Evolutionary conservation across 2,888 invertebrate genomes (phyloP).

Genomic region (Drosophila putrida): DNA sequence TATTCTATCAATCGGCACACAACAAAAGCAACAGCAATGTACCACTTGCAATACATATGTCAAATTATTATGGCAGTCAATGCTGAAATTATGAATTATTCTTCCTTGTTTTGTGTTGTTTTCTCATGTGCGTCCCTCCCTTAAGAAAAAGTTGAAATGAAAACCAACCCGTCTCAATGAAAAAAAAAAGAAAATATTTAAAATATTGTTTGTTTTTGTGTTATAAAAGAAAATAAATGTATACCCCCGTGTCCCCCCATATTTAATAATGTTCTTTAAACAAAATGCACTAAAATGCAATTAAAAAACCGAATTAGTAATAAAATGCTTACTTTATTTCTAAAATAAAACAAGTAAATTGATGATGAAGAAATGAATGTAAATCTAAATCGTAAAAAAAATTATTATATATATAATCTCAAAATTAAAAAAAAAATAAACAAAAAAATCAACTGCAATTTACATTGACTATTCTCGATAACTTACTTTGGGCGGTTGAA

Average conservation of each 20-base stretch:
- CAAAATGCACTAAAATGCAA: conserved; percentile 74
- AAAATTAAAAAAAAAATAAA: conserved; percentile 63
- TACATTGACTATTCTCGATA: conserved; percentile 23
- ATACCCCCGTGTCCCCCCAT: conserved; percentile 52
- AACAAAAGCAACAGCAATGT: conserved; percentile 10
- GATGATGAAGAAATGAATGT: conserved; percentile 76
- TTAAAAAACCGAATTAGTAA: conserved; percentile 72
- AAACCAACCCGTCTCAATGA: conserved; percentile 45
- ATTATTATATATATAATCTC: conserved; percentile 72
- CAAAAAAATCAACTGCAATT: conserved; percentile 57
- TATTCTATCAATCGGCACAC: conserved; percentile 48
- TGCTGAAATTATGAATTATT: conserved; percentile 48
- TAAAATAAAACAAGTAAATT: conserved; percentile 80
- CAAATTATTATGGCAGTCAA: conserved; percentile 55
- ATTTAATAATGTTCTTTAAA: conserved; percentile 75
- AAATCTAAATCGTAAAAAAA: conserved; percentile 77
- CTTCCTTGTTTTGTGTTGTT: conserved; percentile 66
- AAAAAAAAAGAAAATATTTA: conserved; percentile 59
- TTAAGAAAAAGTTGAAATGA: conserved; percentile 13
- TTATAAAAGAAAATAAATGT: conserved; percentile 64
- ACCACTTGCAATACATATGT: conserved; percentile 52
- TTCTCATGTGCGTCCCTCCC: conserved; percentile 36
- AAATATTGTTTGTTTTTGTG: conserved; percentile 79
- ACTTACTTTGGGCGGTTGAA: background rate
- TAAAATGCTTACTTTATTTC: conserved; percentile 82